phyloP scores from a whole-genome alignment of 2,888 invertebrate species.

The Perdita meconis region DNA sequence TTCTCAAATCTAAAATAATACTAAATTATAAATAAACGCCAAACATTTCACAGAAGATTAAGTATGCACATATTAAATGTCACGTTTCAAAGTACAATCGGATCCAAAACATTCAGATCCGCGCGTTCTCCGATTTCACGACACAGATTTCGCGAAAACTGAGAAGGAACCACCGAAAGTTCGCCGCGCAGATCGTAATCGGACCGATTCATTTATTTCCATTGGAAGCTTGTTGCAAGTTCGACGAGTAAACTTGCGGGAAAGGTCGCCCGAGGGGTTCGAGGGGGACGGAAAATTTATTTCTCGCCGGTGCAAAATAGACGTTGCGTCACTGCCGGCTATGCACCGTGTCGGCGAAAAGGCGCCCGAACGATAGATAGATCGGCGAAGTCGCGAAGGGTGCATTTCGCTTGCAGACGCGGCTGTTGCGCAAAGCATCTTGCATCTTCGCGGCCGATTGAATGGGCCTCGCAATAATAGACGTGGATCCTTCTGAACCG shows the following conservation, averaged over 20 bases:
- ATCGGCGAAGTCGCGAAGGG: conserved; percentile 13
- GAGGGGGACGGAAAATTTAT: conserved; percentile 25
- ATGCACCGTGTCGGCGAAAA: background rate
- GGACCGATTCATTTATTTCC: conserved; percentile 18
- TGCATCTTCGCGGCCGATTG: conserved; percentile 9
- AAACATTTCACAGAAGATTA: no score
- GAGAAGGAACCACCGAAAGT: no score
- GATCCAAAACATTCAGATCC: no score
- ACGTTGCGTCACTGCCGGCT: conserved; percentile 39
- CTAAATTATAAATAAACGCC: no score
- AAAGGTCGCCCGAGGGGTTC: conserved; percentile 22
- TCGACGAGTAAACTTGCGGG: conserved; percentile 17
- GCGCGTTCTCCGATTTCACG: no score
- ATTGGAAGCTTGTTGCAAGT: background rate
- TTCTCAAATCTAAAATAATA: no score
- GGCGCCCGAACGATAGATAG: conserved; percentile 9
- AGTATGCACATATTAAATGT: no score
- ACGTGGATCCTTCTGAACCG: conserved; percentile 12
- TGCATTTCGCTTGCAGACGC: conserved; percentile 8
- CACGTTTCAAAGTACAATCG: no score
- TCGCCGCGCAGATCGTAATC: no score
- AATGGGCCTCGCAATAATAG: conserved; percentile 41
- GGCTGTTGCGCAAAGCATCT: conserved; percentile 21
- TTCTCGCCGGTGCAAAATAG: conserved; percentile 47
- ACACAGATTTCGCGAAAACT: no score